Conservation (phyloP, 2,797 vertebrate species). For the Etheostoma nigrum region DNA sequence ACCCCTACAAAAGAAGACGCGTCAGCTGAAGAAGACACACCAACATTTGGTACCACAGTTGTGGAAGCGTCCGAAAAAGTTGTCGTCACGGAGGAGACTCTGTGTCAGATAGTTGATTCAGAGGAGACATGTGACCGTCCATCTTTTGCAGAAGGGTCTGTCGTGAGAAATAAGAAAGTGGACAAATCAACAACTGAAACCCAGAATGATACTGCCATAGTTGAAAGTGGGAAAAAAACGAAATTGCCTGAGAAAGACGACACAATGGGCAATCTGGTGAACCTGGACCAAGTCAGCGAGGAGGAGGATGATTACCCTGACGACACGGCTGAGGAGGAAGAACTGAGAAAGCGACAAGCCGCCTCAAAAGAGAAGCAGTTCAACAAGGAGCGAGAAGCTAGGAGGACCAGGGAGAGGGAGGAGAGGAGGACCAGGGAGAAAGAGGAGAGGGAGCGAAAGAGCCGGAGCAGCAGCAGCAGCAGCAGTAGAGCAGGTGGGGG, state of each 20-base stretch:
- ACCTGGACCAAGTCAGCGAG: conserved; percentile 87
- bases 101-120: neutral
- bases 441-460: conserved; percentile 56
- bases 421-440: conserved; percentile 28
- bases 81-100: neutral
- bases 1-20: neutral
- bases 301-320: conserved; percentile 83
- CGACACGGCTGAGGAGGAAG: conserved; percentile 46
- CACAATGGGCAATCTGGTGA: conserved; percentile 60
- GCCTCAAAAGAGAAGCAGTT: conserved; percentile 23
- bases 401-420: conserved; percentile 59
- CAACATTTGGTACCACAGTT: neutral
- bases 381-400: conserved; percentile 58
- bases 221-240: neutral
- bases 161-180: neutral
- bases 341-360: conserved; percentile 46
- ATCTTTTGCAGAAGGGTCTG: neutral
- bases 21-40: neutral
- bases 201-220: neutral
- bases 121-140: neutral
- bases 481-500: neutral
- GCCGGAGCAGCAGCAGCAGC: conserved; percentile 7
- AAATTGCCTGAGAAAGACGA: neutral
- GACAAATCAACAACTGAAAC: neutral
- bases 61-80: neutral